These are phyloP conservation scores for Thera obeliscata DNA, from an alignment of 2,888 invertebrate genomes.

Conservation along the genomic window DNA sequence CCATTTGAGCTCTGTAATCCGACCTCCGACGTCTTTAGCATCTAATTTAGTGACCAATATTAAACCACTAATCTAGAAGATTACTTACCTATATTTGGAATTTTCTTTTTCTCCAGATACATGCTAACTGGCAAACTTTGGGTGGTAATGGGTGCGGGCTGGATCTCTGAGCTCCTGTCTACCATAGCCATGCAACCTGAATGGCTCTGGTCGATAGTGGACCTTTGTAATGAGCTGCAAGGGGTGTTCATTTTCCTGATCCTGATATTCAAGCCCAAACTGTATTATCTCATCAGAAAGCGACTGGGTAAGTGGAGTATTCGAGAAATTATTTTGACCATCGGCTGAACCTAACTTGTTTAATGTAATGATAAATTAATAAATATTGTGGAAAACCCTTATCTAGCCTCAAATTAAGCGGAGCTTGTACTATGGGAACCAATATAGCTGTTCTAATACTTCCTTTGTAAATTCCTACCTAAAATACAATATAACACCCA, in stretches of 20 bases:
- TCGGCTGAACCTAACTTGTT: no score
- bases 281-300: constrained; percentile 84
- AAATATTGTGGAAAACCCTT: no score
- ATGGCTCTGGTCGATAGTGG: constrained; percentile 83
- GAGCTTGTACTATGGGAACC: no score
- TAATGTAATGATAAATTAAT: no score
- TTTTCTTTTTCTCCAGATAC: constrained; percentile 74
- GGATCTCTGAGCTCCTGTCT: constrained; percentile 88
- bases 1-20: no score
- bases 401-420: no score
- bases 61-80: no score
- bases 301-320: constrained; percentile 78
- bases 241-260: constrained; percentile 90
- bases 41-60: no score
- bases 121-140: constrained; percentile 89
- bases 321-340: neutral
- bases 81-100: neutral
- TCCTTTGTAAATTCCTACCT: no score
- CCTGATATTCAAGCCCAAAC: constrained; percentile 88
- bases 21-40: no score
- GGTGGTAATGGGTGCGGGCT: constrained; percentile 91
- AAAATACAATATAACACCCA: no score
- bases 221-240: constrained; percentile 88
- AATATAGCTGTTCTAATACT: no score
- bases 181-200: constrained; percentile 79